These are phyloP conservation scores for Calypte anna DNA, from an alignment of 2,113 vertebrate species.

Conservation along the genomic window DNA sequence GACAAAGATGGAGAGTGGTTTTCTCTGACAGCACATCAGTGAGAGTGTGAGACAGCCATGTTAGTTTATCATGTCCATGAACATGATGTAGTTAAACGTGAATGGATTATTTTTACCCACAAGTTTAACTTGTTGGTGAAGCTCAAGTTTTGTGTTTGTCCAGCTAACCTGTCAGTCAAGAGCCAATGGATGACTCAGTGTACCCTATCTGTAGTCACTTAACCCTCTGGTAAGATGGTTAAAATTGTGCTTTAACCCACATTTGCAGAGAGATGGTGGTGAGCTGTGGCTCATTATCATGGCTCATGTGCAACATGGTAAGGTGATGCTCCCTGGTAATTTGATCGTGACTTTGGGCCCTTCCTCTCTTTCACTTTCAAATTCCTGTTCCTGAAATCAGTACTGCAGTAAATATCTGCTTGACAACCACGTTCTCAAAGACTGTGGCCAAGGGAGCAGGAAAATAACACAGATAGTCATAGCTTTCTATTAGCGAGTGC, in stretches of 20 bases:
- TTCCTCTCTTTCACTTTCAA: not conserved
- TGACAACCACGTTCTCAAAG: not conserved
- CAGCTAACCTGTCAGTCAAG: not conserved
- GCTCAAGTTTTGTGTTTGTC: not conserved
- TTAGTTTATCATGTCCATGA: not conserved
- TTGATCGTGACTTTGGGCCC: not conserved
- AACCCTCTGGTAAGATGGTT: not conserved
- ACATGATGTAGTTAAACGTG: fast-evolving
- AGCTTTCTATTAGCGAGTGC: not conserved
- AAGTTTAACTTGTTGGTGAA: not conserved
- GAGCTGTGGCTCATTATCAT: not conserved
- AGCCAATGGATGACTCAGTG: not conserved
- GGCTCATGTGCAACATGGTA: not conserved
- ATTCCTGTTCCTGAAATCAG: not conserved
- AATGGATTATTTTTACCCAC: not conserved
- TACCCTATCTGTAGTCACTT: not conserved
- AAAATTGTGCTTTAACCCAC: not conserved
- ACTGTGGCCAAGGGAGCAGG: not conserved
- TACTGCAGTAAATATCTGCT: not conserved
- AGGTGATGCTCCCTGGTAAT: not conserved
- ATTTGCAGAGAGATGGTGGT: not conserved
- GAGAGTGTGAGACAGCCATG: not conserved
- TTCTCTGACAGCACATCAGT: not conserved
- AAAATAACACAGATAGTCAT: not conserved
- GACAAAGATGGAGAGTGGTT: not conserved